Evolutionary conservation across 2,888 invertebrate species (phyloP), one percentile per base, ranked within the genome.

Genomic region (Drosophila histrio): DNA sequence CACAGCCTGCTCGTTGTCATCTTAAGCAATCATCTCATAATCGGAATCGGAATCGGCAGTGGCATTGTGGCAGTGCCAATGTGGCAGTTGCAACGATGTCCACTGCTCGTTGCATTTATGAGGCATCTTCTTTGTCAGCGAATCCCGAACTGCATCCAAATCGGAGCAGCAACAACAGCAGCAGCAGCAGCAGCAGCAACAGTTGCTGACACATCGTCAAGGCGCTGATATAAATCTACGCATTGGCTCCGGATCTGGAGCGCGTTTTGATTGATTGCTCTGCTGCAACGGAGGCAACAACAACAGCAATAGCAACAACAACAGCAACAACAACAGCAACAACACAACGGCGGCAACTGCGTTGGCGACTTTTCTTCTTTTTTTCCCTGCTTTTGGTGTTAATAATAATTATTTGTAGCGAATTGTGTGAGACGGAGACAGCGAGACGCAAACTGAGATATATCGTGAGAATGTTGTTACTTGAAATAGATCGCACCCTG

Each of bases 21-120:
- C 81, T 81, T 87, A 87, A 81, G 81, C 81, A 81, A 81, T 81
- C 87, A 84, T 79, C 88, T 84, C 84, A 83, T 83, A 88, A 84
- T 86, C 88, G 79, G 86, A 88, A 84, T 86, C 88, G 79, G 86
- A 82, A 77, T 73, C 83, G 87, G 87, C 87, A 82, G 66, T 67
- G 61, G 56, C 69, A 46, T 21, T 56, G 56, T 36, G 30, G 41
- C 41, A 30, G 47, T 46, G 26, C 21, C 57, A 32, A 24, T 41
- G 57, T 28, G 36, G 56, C 59, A 44, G 57, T 38, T 39, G 58
- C 61, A 43, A 28, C 24, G 8, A n/a, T n/a, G 19, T 24, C 46
- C 13, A 24, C 32, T 39, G 49, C 28, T 30, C 32, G 39, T 38
- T 52, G 63, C 65, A 73, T 74, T 77, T 64, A 59, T 73, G 74